Base-by-base conservation (phyloP, 2,888 invertebrate genomes). In the Apodemia mormo region DNA sequence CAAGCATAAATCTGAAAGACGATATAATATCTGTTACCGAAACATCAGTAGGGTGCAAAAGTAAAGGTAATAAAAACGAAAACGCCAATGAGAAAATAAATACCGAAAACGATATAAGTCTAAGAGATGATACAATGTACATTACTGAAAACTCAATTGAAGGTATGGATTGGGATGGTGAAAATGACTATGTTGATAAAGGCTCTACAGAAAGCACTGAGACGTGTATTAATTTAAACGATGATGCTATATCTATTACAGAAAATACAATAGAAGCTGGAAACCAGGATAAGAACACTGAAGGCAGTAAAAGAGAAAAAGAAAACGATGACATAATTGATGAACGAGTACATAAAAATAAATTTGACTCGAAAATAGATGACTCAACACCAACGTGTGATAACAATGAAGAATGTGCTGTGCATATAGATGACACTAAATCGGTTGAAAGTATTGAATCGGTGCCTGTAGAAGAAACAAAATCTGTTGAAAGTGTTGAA, bases 1-100 rank as follows among this genome's bases (percentile, higher is more conserved):
- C 66, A 0, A 81, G 76, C 74, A 72, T 83, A 14, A 85, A 86
- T 78, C 77, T 84, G 71, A 80, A 76, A 71, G 84, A 86, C 70
- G 83, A 85, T 75, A 73, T 74, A 54, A 68, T 30, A 68, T 56
- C 56, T 14, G 37, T 61, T 6, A 61, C 61, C 5, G 61, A 61
- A 33, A 61, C 61, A 2, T 61, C 61, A 33, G 37, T 61, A 30
- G 61, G 8, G 14, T 61, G 7, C 33, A 61, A 33, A 61, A 33
- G 37, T 37, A 33, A 5, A 33, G 12, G 2, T 29, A 10, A 29
- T 29, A 9, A 58, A 58, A 61, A 33, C 14, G 33, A 61, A 33
- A 33, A 33, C 12, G 30, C 14, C 2, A 61, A 61, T 33, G n/a
- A 61, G 33, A 14, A 61, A 14, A 67, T 14, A 33, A 67, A 14